Conservation (phyloP, 2,113 vertebrate genomes). For the Mixornis gularis region DNA sequence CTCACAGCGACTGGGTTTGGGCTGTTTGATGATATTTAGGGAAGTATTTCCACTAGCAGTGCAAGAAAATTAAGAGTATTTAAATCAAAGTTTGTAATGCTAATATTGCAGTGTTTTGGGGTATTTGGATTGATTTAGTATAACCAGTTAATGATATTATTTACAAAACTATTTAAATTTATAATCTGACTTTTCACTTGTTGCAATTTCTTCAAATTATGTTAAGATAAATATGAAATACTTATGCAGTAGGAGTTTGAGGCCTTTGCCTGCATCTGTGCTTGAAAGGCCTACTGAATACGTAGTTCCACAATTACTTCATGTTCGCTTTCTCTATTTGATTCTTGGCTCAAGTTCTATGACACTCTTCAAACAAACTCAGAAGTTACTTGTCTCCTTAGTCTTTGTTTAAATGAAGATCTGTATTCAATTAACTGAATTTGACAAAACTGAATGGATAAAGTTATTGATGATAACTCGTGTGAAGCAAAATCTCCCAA, state of each 20-base stretch:
- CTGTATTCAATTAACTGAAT: not conserved
- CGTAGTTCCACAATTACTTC: not conserved
- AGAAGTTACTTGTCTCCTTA: not conserved
- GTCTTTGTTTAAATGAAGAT: not conserved
- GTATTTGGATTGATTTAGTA: not conserved
- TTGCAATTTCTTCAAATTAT: not conserved
- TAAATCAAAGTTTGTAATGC: not conserved
- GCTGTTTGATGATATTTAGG: not conserved
- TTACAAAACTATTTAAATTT: not conserved
- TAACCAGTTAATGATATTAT: not conserved
- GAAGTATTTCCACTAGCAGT: not conserved
- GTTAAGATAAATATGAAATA: not conserved
- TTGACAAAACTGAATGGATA: not conserved
- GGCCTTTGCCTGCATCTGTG: not conserved
- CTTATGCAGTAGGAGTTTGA: not conserved
- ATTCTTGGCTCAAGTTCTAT: not conserved
- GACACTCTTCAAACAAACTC: not conserved
- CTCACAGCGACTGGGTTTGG: not conserved
- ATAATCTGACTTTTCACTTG: not conserved
- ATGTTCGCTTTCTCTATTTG: not conserved
- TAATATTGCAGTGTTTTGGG: not conserved
- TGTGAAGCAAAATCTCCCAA: not conserved
- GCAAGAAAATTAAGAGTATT: not conserved
- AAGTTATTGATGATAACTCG: not conserved
- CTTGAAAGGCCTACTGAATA: not conserved